phyloP scores from a whole-genome alignment of 2,113 vertebrate species.

The Daubentonia madagascariensis region DNA sequence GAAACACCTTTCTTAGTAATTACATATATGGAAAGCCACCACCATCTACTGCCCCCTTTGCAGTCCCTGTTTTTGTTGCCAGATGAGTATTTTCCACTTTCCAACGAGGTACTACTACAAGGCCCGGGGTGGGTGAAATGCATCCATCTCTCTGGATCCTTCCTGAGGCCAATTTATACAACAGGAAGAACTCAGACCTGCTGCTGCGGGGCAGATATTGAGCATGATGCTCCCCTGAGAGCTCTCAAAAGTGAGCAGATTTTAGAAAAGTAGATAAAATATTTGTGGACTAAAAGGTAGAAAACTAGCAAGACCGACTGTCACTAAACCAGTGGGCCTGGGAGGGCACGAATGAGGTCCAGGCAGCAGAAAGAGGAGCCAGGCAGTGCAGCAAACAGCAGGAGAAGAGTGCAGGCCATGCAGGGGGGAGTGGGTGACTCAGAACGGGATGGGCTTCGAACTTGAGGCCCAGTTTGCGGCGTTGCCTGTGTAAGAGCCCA shows the following conservation, averaged over 20 bases:
- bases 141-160: neutral
- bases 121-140: accelerated
- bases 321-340: neutral
- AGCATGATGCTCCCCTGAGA: neutral
- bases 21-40: neutral
- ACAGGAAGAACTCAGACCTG: neutral
- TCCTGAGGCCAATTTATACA: neutral
- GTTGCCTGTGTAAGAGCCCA: neutral
- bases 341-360: neutral
- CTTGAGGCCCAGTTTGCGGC: accelerated
- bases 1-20: neutral
- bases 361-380: neutral
- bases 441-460: neutral
- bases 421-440: neutral
- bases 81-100: neutral
- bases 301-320: neutral
- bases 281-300: neutral
- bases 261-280: neutral
- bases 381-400: neutral
- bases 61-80: neutral
- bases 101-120: neutral
- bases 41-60: neutral
- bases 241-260: neutral
- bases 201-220: accelerated
- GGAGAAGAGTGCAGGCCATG: neutral